phyloP scores from a whole-genome alignment of 1,140 invertebrate genomes.

The Spodoptera frugiperda region DNA sequence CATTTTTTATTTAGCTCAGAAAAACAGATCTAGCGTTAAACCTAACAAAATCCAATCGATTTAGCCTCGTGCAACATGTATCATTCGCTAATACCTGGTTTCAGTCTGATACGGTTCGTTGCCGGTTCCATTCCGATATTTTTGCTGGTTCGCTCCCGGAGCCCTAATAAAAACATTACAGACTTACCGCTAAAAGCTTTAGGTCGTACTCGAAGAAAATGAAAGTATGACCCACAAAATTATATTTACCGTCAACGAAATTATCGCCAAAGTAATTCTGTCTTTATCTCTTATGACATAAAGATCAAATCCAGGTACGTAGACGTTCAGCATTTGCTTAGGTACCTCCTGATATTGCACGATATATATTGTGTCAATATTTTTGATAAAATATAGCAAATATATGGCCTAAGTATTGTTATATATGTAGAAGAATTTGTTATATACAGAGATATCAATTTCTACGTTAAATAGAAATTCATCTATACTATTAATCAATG shows the following conservation, averaged over 20 bases:
- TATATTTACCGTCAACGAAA: conserved; percentile 5
- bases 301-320: not conserved
- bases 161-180: conserved; percentile 47
- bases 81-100: conserved; percentile 27
- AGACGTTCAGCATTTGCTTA: not conserved
- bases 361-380: conserved; percentile 40
- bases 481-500: too few species aligned
- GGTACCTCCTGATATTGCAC: conserved; percentile 14
- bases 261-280: not conserved
- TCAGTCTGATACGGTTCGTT: conserved; percentile 2
- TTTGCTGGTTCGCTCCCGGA: conserved; percentile 2
- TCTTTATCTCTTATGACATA: not conserved
- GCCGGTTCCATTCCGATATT: conserved; percentile 7
- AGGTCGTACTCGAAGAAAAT: conserved; percentile 44
- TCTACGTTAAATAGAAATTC: too few species aligned
- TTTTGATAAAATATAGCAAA: conserved; percentile 35
- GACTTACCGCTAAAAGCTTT: conserved; percentile 45
- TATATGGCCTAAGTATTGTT: conserved; percentile 9
- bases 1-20: not conserved
- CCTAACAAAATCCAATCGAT: conserved; percentile 21
- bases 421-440: conserved; percentile 1
- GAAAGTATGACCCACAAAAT: conserved; percentile 24
- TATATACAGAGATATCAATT: not conserved
- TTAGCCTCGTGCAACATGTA: conserved; percentile 16
- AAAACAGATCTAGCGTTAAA: conserved; percentile 16